These are phyloP conservation scores for Aleiodes leptofemur DNA, from an alignment of 2,888 invertebrate species.

Conservation along the genomic window DNA sequence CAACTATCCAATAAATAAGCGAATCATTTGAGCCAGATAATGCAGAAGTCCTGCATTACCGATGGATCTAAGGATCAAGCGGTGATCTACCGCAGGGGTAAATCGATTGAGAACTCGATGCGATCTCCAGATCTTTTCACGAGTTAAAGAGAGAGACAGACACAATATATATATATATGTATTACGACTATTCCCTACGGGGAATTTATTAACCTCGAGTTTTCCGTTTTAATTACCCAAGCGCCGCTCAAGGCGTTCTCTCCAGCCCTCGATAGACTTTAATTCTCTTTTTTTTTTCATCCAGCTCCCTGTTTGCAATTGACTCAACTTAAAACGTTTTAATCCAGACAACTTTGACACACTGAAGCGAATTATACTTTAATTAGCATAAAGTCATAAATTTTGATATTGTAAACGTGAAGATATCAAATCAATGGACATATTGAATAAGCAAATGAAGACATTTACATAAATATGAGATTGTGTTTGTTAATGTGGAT, in stretches of 20 bases:
- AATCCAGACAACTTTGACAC: slow-evolving; percentile 26
- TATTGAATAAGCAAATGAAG: no score
- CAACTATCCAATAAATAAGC: no score
- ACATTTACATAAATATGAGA: no score
- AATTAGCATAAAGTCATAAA: slow-evolving; percentile 10
- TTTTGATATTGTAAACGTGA: not conserved
- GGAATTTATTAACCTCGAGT: slow-evolving; percentile 66
- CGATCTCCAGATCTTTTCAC: slow-evolving; percentile 4
- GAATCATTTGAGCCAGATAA: no score
- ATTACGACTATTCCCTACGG: slow-evolving; percentile 21
- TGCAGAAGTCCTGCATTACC: not conserved
- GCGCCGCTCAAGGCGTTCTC: slow-evolving; percentile 59
- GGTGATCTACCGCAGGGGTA: slow-evolving; percentile 17
- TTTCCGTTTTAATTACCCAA: slow-evolving; percentile 66
- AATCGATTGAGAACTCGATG: slow-evolving; percentile 18
- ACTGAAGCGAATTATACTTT: not conserved
- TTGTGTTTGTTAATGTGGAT: not conserved
- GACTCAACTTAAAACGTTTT: slow-evolving; percentile 13
- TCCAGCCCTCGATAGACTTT: slow-evolving; percentile 35
- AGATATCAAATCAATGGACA: not conserved
- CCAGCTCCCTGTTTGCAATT: slow-evolving; percentile 17
- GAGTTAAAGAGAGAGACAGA: not conserved
- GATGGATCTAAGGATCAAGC: slow-evolving; percentile 5
- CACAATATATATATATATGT: no score
- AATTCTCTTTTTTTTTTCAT: no score